Percentiles rank a stretch among this genome's conserved stretches.
These are phyloP conservation scores for Pinctada fucata DNA, from an alignment of 2,888 invertebrate genomes.

Conservation along the genomic window DNA sequence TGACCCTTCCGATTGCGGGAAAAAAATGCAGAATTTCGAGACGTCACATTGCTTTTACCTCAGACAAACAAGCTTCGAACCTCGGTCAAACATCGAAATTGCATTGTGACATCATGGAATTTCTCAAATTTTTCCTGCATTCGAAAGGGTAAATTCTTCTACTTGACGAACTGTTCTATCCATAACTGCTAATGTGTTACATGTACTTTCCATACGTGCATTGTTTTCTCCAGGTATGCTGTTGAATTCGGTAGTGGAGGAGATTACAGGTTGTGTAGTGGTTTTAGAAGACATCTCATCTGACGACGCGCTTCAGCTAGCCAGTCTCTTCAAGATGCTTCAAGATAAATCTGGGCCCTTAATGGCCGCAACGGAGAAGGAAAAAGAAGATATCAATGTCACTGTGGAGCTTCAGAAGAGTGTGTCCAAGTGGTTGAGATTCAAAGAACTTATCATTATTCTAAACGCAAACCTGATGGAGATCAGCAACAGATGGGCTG, in stretches of 20 bases:
- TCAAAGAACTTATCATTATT: slow-evolving; percentile 88
- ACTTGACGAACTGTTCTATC: too few species aligned
- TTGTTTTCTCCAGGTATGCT: slow-evolving; percentile 79
- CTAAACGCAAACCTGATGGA: slow-evolving; percentile 89
- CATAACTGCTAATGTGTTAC: too few species aligned
- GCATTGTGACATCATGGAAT: too few species aligned
- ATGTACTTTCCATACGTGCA: too few species aligned
- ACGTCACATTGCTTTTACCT: too few species aligned
- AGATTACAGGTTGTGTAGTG: slow-evolving; percentile 80
- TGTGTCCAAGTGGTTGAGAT: slow-evolving; percentile 77
- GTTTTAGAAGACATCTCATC: slow-evolving; percentile 89
- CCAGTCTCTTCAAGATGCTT: slow-evolving; percentile 86
- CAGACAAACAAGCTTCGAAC: too few species aligned
- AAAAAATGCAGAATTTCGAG: too few species aligned
- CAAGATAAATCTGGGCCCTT: slow-evolving; percentile 85
- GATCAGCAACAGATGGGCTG: slow-evolving; percentile 90
- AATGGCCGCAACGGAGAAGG: slow-evolving; percentile 77
- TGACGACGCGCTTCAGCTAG: slow-evolving; percentile 87
- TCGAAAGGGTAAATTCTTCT: too few species aligned
- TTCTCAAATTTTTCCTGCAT: too few species aligned
- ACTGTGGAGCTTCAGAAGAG: slow-evolving; percentile 62
- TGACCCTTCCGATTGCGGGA: too few species aligned
- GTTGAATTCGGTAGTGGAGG: slow-evolving; percentile 83
- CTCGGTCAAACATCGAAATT: too few species aligned
- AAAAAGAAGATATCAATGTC: slow-evolving; percentile 50